phyloP scores from a whole-genome alignment of 2,888 invertebrate genomes.

The Drosophila algonquin region DNA sequence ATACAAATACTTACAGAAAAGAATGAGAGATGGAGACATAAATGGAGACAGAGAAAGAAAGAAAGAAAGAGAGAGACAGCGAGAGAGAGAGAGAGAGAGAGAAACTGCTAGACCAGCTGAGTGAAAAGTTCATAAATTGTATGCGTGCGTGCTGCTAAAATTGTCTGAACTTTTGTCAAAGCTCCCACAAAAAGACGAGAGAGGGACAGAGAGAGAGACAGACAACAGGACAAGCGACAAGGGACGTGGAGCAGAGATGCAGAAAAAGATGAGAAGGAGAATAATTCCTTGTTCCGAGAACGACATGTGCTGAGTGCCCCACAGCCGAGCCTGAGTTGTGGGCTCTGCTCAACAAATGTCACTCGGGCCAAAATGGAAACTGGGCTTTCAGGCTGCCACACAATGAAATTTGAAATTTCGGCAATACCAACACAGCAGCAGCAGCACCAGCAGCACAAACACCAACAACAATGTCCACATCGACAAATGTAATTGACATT shows the following conservation, averaged over 20 bases:
- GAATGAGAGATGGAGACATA: constrained; percentile 2
- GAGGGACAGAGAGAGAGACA: not conserved
- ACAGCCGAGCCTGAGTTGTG: constrained; percentile 27
- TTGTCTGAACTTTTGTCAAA: constrained; percentile 49
- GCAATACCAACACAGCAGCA: constrained; percentile 32
- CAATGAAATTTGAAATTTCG: constrained; percentile 66
- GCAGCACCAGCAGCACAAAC: constrained; percentile 16
- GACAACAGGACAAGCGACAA: not conserved
- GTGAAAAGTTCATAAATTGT: constrained; percentile 54
- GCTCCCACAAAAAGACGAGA: not conserved
- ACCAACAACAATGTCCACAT: constrained; percentile 51
- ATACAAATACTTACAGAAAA: not conserved
- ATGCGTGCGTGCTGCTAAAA: constrained; percentile 45
- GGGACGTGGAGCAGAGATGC: not conserved
- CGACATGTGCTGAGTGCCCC: constrained; percentile 49
- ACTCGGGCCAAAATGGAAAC: constrained; percentile 21
- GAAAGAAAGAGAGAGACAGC: not conserved
- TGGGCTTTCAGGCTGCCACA: constrained; percentile 18
- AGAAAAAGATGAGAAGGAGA: constrained; percentile 6
- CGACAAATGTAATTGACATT: constrained; percentile 78
- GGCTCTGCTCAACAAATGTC: constrained; percentile 47
- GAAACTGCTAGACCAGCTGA: constrained; percentile 24
- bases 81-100: constrained; percentile 13
- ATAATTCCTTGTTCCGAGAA: constrained; percentile 30
- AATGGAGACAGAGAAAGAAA: not conserved